Evolutionary conservation across 2,113 vertebrate species (phyloP).

Genomic region (Athene noctua): DNA sequence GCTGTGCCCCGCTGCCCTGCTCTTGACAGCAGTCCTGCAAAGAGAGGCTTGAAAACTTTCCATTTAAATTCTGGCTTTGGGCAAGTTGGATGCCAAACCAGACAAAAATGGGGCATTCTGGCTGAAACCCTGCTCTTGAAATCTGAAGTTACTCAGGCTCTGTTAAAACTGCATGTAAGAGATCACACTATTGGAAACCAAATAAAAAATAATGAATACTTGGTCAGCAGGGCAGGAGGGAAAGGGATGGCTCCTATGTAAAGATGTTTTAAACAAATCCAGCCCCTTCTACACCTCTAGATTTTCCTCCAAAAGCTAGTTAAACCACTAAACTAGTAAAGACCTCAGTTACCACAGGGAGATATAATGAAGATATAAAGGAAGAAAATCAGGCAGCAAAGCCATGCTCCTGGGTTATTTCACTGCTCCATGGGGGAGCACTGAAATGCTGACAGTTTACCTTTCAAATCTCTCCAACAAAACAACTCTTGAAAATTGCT

Average conservation of each 20-base stretch:
- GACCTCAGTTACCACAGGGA: background rate
- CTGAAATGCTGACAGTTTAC: background rate
- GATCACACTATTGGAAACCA: background rate
- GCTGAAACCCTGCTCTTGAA: background rate
- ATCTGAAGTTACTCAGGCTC: background rate
- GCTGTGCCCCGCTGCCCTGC: background rate
- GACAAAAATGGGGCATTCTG: background rate
- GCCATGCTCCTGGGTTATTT: background rate
- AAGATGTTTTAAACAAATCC: background rate
- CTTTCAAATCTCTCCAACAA: background rate
- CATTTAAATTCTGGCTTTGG: background rate
- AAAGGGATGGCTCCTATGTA: background rate
- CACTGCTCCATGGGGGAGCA: background rate
- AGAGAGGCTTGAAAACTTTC: background rate
- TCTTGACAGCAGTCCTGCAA: background rate
- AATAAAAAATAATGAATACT: fast-evolving
- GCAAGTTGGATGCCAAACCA: background rate
- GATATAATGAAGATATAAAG: background rate
- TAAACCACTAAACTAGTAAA: background rate
- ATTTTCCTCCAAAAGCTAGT: background rate
- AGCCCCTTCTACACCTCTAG: background rate
- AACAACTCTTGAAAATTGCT: background rate
- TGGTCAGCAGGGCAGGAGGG: background rate
- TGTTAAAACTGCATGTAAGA: background rate
- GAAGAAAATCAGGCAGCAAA: background rate